Evolutionary conservation across 1,140 invertebrate species (phyloP), one percentile per base, ranked within the genome.

Genomic region (Leptinotarsa defecta): DNA sequence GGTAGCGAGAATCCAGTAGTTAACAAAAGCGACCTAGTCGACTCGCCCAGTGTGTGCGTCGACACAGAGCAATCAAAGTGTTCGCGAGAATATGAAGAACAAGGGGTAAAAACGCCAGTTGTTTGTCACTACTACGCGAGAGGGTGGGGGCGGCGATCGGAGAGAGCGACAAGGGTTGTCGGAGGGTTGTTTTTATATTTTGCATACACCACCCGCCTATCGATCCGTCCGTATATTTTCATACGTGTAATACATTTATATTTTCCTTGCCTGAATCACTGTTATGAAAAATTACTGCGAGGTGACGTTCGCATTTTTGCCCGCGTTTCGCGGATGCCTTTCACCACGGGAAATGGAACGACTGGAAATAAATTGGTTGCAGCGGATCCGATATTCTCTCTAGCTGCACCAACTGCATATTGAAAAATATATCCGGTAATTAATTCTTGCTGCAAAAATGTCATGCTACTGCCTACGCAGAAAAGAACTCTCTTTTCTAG

Each of bases 101-200:
- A 77, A 70, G 74, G 72, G 77, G 79, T 74, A 77, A 74, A 79
- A 78, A 75, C 75, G 76, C 74, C 76, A 79, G 79, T 81, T 79
- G 76, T 79, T 79, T 79, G 79, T 79, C 79, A 81, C 79, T 70
- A 73, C 76, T 69, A 76, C 34, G 75, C 75, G 62, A 72, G 57
- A 70, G 74, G 72, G 70, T 62, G 68, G 78, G 63, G 77, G 72
- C 52, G 74, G 67, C 73, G 64, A 67, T 76, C 48, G 72, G 72
- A 68, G 20, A 62, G 34, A 73, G 19, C 71, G 63, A 73, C 62
- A 52, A 57, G 74, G 74, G 74, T 68, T 48, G 73, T 61, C 70
- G 70, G 76, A 80, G 78, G 78, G 78, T 80, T 78, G 76, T 80
- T 80, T 80, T 80, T 80, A 80, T 80, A 80, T 80, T 80, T 78